Evolutionary conservation across 2,113 vertebrate genomes (phyloP), one percentile per base, ranked within the genome.

Genomic region (Pheucticus melanocephalus): DNA sequence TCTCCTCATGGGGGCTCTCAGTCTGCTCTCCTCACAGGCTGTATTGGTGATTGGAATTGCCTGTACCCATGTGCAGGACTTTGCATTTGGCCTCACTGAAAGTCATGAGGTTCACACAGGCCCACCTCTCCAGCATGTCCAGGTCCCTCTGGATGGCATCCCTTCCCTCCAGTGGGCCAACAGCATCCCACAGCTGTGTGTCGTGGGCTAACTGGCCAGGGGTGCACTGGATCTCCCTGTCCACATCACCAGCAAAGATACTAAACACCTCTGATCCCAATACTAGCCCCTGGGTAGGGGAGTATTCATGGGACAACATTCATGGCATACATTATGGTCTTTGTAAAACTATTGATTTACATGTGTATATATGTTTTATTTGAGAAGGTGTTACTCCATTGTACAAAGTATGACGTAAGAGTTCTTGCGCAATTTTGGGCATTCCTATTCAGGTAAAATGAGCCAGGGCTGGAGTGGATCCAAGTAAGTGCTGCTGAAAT

Each of bases 401-500:
- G 21, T 60, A 51, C 40, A 85, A 76, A 68, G 23, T 35, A 22
- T 76, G 45, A 69, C n/a, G n/a, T 61, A 64, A 85, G 78, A 45
- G 13, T 71, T 82, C 8, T 31, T 33, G 53, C 79, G 28, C 31
- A 24, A 30, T 86, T 88, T 92, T 69, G 44, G 42, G 60, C 20
- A 57, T 82, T 78, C 25, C 2, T 82, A 61, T 82, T 87, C 48
- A 68, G 81, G 70, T 64, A 20, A 61, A 79, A 12, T 61, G 45
- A 90, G 37, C 42, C 57, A 69, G 19, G 40, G 35, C 63, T 69
- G 92, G 24, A 93, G 15, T n/a, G 30, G 37, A 33, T 85, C 71
- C 63, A 72, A 77, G 16, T 42, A 81, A 70, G 35, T 35, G 20
- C 82, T 86, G 79, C 92, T 97, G 80, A 93, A 86, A 80, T 92